Conservation (phyloP, 2,888 invertebrate species). For the Pandemis cinnamomeana region DNA sequence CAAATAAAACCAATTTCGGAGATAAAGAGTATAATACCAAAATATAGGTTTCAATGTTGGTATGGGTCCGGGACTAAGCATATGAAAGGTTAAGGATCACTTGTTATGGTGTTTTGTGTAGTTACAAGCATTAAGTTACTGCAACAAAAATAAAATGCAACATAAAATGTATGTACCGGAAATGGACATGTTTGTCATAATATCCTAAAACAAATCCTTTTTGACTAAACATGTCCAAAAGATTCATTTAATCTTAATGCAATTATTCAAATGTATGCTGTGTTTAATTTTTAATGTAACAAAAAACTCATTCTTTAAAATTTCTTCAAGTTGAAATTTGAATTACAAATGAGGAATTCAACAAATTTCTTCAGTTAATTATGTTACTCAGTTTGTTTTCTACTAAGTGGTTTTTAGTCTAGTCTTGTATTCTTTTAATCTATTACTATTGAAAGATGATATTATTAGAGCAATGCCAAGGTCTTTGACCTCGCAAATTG, state of each 20-base stretch:
- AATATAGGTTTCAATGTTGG: no score
- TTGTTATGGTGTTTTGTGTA: no score
- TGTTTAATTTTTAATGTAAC: not conserved
- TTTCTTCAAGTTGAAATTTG: not conserved
- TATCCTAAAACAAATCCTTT: no score
- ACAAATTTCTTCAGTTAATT: slow-evolving; percentile 3
- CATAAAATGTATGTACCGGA: no score
- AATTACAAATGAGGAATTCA: slow-evolving; percentile 12
- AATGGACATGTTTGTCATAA: no score
- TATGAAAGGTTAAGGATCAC: no score
- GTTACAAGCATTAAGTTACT: no score
- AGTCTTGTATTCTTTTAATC: not conserved
- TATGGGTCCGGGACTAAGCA: no score
- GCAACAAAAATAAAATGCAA: no score
- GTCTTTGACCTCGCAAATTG: slow-evolving; percentile 46
- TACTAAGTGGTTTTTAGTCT: not conserved
- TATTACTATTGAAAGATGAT: not conserved
- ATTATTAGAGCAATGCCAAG: slow-evolving; percentile 47
- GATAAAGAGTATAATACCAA: no score
- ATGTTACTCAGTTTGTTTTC: not conserved
- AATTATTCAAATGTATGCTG: not conserved
- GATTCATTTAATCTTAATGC: not conserved
- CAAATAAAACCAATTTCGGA: no score
- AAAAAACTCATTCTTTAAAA: not conserved
- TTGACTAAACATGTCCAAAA: not conserved